phyloP scores from a whole-genome alignment of 2,797 vertebrate genomes.

The Rhinogobio ventralis region DNA sequence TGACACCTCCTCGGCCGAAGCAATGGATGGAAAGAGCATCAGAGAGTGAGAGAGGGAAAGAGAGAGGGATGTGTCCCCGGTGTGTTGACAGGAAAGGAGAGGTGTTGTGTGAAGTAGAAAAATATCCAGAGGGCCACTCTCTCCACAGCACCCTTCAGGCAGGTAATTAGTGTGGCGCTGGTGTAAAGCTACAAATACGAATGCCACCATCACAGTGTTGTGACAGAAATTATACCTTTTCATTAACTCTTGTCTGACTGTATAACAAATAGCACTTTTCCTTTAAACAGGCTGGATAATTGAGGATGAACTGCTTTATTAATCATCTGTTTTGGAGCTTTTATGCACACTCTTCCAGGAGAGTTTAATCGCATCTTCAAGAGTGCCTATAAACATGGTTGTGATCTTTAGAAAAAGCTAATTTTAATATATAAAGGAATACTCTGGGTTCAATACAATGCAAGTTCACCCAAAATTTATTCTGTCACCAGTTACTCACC shows the following conservation, averaged over 20 bases:
- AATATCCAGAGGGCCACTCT: slow-evolving; percentile 75
- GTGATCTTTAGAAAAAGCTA: neutral
- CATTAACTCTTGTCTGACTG: slow-evolving; percentile 30
- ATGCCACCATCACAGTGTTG: slow-evolving; percentile 14
- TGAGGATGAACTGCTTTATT: slow-evolving; percentile 50
- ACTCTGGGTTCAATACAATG: neutral
- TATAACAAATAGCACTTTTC: neutral
- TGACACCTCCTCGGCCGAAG: slow-evolving; percentile 81
- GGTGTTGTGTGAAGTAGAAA: slow-evolving; percentile 78
- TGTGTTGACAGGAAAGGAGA: slow-evolving; percentile 74
- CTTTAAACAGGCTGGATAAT: slow-evolving; percentile 38
- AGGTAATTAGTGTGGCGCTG: slow-evolving; percentile 79
- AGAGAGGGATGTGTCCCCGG: slow-evolving; percentile 64
- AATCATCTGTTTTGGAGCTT: slow-evolving; percentile 24
- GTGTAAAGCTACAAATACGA: slow-evolving; percentile 30
- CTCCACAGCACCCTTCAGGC: slow-evolving; percentile 75
- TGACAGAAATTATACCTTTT: slow-evolving; percentile 50
- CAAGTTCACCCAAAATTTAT: neutral
- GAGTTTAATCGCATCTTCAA: neutral
- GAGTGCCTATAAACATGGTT: neutral
- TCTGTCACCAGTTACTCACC: neutral
- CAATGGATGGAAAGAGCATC: slow-evolving; percentile 48
- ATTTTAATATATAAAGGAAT: neutral
- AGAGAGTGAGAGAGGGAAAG: slow-evolving; percentile 62
- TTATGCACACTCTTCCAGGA: neutral